Evolutionary conservation across 2,888 invertebrate species (phyloP), one percentile per base, ranked within the genome.

Genomic region (Desoria tigrina): DNA sequence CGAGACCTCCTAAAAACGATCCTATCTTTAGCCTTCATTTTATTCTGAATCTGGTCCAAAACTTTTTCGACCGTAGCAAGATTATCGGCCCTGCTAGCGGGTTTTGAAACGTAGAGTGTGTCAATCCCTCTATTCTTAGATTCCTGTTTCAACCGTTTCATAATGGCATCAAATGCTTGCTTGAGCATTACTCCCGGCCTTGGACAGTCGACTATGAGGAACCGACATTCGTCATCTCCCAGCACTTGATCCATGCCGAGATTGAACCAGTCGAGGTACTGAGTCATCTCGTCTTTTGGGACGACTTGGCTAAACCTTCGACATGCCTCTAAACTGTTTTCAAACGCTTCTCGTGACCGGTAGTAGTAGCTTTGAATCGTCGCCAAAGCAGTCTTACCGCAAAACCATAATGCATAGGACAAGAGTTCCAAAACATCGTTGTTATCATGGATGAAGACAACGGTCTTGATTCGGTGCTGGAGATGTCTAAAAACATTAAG

Each of bases 341-440:
- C 50, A 32, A 66, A 63, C 1, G 42, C 23, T 6, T 32, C 60
- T 27, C 55, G 54, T 32, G 57, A 7, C 4, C 11, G 37, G 21
- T 49, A 61, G 42, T 64, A 60, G 37, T 61, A 64, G 28, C 56
- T 27, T 61, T 69, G 66, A 26, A 62, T 64, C 21, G 69, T 64
- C 2, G 69, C 66, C 2, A 69, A 50, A 6, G 64, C 61, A 28
- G 59, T 61, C 28, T 66, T 66, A 9, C 65, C 69, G 42, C 54
- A 69, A 28, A 69, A 69, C 69, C 69, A 69, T 4, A 69, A 27
- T n/a, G 69, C 69, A 16, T 42, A 58, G 6, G 32, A 62, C 55
- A 21, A 49, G 11, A 69, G 50, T 27, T 69, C 69, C 21, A 69
- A 18, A 1, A 60, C 63, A 58, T 65, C 62, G 28, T 61, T 66